Evolutionary conservation across 2,797 vertebrate genomes (phyloP).

Genomic region (Alfaro cultratus): DNA sequence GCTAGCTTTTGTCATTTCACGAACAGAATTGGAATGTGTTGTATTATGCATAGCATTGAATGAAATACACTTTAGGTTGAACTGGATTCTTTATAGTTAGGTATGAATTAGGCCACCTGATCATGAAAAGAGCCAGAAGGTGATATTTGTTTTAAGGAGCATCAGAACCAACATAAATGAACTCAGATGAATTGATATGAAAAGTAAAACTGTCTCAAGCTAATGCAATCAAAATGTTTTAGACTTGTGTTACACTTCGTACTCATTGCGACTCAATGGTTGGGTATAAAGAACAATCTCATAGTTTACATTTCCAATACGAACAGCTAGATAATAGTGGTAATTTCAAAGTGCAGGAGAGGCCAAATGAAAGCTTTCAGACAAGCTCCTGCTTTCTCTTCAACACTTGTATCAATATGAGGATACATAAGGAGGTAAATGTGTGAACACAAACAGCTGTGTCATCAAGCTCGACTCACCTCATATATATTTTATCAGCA

Average conservation of each 20-base stretch:
- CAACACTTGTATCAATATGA: slow-evolving; percentile 7
- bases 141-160: not conserved
- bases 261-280: not conserved
- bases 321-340: not conserved
- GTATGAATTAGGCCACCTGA: not conserved
- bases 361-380: not conserved
- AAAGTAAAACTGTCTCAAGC: not conserved
- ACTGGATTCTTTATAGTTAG: not conserved
- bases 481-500: slow-evolving; percentile 1
- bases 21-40: not conserved
- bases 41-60: not conserved
- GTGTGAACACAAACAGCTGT: not conserved
- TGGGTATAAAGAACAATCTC: not conserved
- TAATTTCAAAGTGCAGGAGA: not conserved
- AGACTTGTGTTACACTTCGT: not conserved
- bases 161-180: not conserved
- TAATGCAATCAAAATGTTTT: not conserved
- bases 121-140: not conserved
- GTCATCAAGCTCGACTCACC: not conserved
- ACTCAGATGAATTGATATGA: not conserved
- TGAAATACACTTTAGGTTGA: not conserved
- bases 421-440: slow-evolving; percentile 8
- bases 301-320: not conserved
- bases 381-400: not conserved
- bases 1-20: not conserved